These are phyloP conservation scores for Ursus arctos DNA, from an alignment of 2,113 vertebrate species.

Conservation along the genomic window DNA sequence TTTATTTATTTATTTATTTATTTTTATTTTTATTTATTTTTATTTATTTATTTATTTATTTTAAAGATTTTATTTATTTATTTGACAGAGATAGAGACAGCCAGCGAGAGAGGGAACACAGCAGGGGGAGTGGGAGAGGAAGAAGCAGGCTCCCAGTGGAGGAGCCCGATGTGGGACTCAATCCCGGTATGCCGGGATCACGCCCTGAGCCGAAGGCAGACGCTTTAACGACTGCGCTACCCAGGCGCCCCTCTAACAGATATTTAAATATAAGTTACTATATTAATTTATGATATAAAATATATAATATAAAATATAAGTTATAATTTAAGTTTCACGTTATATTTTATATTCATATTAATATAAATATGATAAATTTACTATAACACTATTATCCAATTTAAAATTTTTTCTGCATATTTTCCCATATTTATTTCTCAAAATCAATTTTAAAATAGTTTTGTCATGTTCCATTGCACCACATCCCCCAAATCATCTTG, in stretches of 20 bases:
- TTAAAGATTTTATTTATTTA: too few relatives aligned
- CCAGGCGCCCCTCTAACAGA: not conserved
- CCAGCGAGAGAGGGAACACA: too few relatives aligned
- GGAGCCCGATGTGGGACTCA: too few relatives aligned
- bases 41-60: too few relatives aligned
- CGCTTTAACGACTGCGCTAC: too few relatives aligned
- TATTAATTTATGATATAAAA: not conserved
- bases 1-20: too few relatives aligned
- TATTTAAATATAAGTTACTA: not conserved
- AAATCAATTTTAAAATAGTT: constrained; percentile 26
- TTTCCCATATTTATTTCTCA: not conserved
- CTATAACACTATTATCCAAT: not conserved
- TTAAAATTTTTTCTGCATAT: not conserved
- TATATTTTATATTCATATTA: not conserved
- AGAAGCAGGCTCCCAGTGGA: too few relatives aligned
- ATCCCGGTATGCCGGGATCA: too few relatives aligned
- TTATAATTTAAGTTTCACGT: not conserved
- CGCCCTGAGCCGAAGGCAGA: too few relatives aligned
- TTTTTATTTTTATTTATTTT: too few relatives aligned
- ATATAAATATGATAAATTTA: not conserved
- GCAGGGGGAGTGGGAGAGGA: too few relatives aligned
- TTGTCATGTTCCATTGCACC: not conserved
- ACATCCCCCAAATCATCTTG: not conserved
- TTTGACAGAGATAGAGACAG: too few relatives aligned
- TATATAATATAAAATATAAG: not conserved